phyloP scores from a whole-genome alignment of 2,797 vertebrate genomes.

The Chrysocyon brachyurus region DNA sequence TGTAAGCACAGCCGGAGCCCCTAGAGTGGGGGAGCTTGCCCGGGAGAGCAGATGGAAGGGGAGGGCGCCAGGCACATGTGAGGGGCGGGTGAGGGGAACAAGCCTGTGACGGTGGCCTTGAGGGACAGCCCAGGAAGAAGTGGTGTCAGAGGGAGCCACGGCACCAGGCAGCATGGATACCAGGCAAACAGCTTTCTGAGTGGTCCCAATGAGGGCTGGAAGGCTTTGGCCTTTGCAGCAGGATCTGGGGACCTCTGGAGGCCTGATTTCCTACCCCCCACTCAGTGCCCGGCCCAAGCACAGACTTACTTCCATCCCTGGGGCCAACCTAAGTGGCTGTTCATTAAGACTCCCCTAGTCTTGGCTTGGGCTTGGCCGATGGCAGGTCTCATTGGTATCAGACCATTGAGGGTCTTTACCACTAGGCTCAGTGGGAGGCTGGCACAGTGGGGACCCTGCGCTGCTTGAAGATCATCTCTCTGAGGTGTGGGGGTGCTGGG shows the following conservation, averaged over 20 bases:
- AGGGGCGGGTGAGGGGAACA: slow-evolving; percentile 56
- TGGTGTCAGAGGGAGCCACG: background rate
- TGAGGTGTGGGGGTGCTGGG: background rate
- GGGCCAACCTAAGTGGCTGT: background rate
- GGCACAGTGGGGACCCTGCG: background rate
- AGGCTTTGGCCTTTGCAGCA: background rate
- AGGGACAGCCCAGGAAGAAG: slow-evolving; percentile 26
- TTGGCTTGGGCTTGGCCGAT: background rate
- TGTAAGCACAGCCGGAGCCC: slow-evolving; percentile 55
- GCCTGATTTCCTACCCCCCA: background rate
- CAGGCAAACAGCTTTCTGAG: background rate
- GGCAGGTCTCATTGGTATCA: background rate
- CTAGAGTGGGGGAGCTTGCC: slow-evolving; percentile 60
- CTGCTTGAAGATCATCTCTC: background rate
- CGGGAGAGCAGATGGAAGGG: slow-evolving; percentile 76
- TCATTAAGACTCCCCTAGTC: background rate
- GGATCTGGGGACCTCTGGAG: background rate
- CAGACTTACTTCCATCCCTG: background rate
- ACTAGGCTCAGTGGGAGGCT: background rate
- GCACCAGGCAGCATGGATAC: background rate
- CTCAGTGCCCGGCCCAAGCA: background rate
- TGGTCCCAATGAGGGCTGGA: background rate
- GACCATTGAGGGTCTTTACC: background rate
- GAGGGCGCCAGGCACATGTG: slow-evolving; percentile 48
- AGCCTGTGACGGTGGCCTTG: slow-evolving; percentile 14